These are phyloP conservation scores for Hylyphantes graminicola DNA, from an alignment of 1,140 invertebrate species.

Conservation along the genomic window DNA sequence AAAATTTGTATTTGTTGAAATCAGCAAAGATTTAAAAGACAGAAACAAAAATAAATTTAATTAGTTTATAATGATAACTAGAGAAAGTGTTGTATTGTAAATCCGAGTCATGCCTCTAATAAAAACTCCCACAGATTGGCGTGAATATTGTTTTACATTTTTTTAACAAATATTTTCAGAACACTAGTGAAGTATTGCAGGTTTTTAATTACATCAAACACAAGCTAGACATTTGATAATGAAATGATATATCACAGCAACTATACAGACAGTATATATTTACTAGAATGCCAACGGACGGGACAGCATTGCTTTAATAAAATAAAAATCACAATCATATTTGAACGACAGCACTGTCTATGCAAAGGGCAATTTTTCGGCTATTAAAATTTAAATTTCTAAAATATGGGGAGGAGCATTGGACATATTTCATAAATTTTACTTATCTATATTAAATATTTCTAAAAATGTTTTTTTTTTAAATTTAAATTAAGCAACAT, in stretches of 20 bases:
- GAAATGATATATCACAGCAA: conserved; percentile 53
- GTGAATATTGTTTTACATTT: conserved; percentile 49
- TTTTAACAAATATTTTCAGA: conserved; percentile 26
- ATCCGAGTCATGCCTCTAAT: no score
- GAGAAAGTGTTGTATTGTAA: no score
- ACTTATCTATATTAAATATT: no score
- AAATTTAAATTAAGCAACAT: no score
- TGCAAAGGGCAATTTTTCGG: conserved; percentile 17
- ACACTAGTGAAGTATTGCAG: conserved; percentile 45
- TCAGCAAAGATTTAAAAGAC: no score
- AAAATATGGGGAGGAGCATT: no score
- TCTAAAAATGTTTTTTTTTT: no score
- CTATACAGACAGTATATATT: conserved; percentile 46
- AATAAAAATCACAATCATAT: conserved; percentile 41
- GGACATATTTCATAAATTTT: no score
- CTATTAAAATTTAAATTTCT: neutral
- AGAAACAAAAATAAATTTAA: no score
- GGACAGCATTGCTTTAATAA: conserved; percentile 52
- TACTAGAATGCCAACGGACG: conserved; percentile 52
- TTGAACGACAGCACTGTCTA: conserved; percentile 49
- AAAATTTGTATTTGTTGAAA: no score
- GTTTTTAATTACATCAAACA: conserved; percentile 16
- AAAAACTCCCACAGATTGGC: neutral
- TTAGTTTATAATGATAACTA: no score
- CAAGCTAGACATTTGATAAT: conserved; percentile 40